Conservation (phyloP, 2,888 invertebrate genomes). For the Sarcophaga rosellei region DNA sequence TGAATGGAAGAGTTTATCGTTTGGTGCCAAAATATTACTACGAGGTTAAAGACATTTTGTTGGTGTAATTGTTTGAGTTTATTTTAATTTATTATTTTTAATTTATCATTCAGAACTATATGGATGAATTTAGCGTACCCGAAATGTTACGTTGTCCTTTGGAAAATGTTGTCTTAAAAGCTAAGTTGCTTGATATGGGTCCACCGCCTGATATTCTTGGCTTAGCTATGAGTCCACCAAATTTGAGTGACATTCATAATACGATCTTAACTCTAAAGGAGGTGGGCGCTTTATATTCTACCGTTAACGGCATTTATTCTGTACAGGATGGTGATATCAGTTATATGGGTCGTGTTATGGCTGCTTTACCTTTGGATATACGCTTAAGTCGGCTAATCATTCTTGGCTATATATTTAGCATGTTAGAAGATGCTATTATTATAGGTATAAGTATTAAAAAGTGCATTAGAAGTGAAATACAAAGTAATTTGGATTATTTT, state of each 20-base stretch:
- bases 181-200: slow-evolving; percentile 92
- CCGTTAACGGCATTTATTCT: slow-evolving; percentile 82
- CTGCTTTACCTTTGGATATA: slow-evolving; percentile 91
- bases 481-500: slow-evolving; percentile 12
- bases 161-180: slow-evolving; percentile 89
- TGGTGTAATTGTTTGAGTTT: slow-evolving; percentile 2
- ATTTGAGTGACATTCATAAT: slow-evolving; percentile 89
- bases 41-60: slow-evolving; percentile 71
- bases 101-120: slow-evolving; percentile 78
- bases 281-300: slow-evolving; percentile 90
- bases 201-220: slow-evolving; percentile 90
- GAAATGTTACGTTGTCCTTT: slow-evolving; percentile 92
- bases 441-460: slow-evolving; percentile 84
- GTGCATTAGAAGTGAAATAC: not conserved
- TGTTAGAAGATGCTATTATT: slow-evolving; percentile 91
- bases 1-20: slow-evolving; percentile 92
- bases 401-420: slow-evolving; percentile 92
- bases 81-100: slow-evolving; percentile 36
- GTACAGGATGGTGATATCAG: slow-evolving; percentile 92
- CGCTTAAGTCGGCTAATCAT: slow-evolving; percentile 91
- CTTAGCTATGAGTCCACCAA: slow-evolving; percentile 93
- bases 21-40: slow-evolving; percentile 87
- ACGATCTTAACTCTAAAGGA: slow-evolving; percentile 92
- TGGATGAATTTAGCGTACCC: slow-evolving; percentile 85
- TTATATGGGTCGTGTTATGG: slow-evolving; percentile 91